Evolutionary conservation across 2,888 invertebrate genomes (phyloP).

Genomic region (Xestobium rufovillosum): DNA sequence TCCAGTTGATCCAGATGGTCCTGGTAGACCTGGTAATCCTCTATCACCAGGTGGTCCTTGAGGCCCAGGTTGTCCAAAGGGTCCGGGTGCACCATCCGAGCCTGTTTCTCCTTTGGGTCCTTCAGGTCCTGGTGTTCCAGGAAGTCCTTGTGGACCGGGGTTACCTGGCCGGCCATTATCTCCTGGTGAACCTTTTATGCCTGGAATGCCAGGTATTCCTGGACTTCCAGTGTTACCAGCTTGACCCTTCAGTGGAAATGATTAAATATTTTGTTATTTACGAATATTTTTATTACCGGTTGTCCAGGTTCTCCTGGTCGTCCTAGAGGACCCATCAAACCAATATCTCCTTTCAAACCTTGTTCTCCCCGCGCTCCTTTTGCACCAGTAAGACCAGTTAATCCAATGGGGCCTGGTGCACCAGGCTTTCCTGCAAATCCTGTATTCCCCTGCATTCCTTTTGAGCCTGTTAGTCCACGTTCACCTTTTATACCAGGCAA

Average conservation of each 20-base stretch:
- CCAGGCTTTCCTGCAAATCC: constrained; percentile 56
- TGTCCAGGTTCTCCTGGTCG: constrained; percentile 68
- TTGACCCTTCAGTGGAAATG: constrained; percentile 50
- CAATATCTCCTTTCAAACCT: constrained; percentile 67
- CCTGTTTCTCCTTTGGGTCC: constrained; percentile 71
- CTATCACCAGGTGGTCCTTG: constrained; percentile 63
- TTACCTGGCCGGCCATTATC: constrained; percentile 62
- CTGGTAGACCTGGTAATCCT: constrained; percentile 55
- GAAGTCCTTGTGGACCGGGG: constrained; percentile 59
- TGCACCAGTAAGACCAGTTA: constrained; percentile 55
- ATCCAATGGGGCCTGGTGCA: constrained; percentile 55
- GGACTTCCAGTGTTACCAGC: constrained; percentile 63
- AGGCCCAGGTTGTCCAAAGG: constrained; percentile 61
- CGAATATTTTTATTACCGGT: constrained; percentile 42
- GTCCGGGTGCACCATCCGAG: constrained; percentile 60
- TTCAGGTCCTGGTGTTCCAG: constrained; percentile 64
- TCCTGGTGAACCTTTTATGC: constrained; percentile 64
- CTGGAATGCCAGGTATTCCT: constrained; percentile 64
- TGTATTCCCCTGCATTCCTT: constrained; percentile 65
- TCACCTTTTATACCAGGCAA: constrained; percentile 67
- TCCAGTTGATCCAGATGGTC: constrained; percentile 58
- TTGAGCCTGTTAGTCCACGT: constrained; percentile 60
- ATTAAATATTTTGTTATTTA: constrained; percentile 1
- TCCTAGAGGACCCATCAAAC: constrained; percentile 69
- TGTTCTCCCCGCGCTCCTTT: constrained; percentile 71